Conservation (phyloP, 2,888 invertebrate species). For the Drosophila flavopinicola region DNA sequence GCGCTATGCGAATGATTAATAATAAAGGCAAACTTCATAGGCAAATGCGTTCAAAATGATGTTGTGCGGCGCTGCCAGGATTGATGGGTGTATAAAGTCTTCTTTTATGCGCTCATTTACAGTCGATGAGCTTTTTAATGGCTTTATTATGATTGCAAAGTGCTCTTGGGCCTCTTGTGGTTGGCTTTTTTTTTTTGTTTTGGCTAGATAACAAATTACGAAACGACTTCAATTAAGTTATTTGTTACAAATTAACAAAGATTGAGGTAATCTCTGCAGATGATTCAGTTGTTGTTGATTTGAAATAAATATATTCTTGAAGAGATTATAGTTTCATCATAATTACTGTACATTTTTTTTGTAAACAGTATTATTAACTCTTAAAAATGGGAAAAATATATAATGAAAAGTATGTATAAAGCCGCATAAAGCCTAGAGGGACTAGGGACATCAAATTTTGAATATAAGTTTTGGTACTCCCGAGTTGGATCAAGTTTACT, state of each 20-base stretch:
- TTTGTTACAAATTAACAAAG: slow-evolving; percentile 49
- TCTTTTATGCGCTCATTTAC: slow-evolving; percentile 76
- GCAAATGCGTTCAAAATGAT: slow-evolving; percentile 73
- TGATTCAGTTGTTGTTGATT: too few relatives aligned
- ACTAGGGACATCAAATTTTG: too few relatives aligned
- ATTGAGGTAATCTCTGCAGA: slow-evolving; percentile 5
- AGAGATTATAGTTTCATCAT: background rate
- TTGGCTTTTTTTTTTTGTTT: slow-evolving; percentile 31
- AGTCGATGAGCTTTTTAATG: slow-evolving; percentile 66
- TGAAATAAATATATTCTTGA: background rate
- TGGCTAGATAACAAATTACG: slow-evolving; percentile 17
- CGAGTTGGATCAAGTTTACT: too few relatives aligned
- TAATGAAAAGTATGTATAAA: too few relatives aligned
- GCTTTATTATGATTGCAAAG: slow-evolving; percentile 68
- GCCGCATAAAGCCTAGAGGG: too few relatives aligned
- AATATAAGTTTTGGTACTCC: too few relatives aligned
- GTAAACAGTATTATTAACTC: too few relatives aligned
- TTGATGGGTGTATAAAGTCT: slow-evolving; percentile 79
- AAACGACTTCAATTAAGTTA: slow-evolving; percentile 53
- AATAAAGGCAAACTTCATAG: slow-evolving; percentile 53
- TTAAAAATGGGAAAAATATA: too few relatives aligned
- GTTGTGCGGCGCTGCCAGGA: slow-evolving; percentile 63
- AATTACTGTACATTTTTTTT: too few relatives aligned
- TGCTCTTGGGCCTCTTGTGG: slow-evolving; percentile 47
- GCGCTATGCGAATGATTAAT: slow-evolving; percentile 67